These are phyloP conservation scores for Oryzaephilus surinamensis DNA, from an alignment of 1,140 invertebrate species.

Conservation along the genomic window DNA sequence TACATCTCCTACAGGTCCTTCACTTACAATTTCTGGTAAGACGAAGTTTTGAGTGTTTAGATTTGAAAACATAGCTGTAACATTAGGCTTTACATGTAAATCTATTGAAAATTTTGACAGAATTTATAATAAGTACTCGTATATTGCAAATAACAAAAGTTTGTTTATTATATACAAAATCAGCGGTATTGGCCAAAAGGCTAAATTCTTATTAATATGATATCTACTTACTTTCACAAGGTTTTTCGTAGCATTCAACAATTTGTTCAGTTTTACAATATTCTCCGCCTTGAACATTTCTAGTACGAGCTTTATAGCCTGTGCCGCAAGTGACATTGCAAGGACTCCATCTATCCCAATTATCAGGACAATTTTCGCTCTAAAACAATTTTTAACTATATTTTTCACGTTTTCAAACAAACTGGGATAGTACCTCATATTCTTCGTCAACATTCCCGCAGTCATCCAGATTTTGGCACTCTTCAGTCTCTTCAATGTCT, in stretches of 20 bases:
- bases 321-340: constrained; percentile 69
- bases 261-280: constrained; percentile 29
- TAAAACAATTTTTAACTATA: neutral
- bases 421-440: neutral
- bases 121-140: too few species aligned
- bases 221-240: constrained; percentile 4
- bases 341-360: constrained; percentile 65
- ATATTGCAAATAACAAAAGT: too few species aligned
- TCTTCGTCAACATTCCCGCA: constrained; percentile 1
- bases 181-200: too few species aligned
- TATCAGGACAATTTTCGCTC: constrained; percentile 13
- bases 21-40: too few species aligned
- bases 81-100: too few species aligned
- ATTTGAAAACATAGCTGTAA: too few species aligned
- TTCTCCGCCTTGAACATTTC: constrained; percentile 26
- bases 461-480: constrained; percentile 14
- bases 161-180: too few species aligned
- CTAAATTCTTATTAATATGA: too few species aligned
- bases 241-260: constrained; percentile 31
- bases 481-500: constrained; percentile 12
- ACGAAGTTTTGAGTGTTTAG: too few species aligned
- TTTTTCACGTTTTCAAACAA: too few species aligned
- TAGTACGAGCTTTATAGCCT: constrained; percentile 41
- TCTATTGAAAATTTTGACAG: too few species aligned
- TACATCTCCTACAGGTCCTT: too few species aligned